These are phyloP conservation scores for Zaprionus kolodkinae DNA, from an alignment of 1,140 invertebrate species.

Conservation along the genomic window DNA sequence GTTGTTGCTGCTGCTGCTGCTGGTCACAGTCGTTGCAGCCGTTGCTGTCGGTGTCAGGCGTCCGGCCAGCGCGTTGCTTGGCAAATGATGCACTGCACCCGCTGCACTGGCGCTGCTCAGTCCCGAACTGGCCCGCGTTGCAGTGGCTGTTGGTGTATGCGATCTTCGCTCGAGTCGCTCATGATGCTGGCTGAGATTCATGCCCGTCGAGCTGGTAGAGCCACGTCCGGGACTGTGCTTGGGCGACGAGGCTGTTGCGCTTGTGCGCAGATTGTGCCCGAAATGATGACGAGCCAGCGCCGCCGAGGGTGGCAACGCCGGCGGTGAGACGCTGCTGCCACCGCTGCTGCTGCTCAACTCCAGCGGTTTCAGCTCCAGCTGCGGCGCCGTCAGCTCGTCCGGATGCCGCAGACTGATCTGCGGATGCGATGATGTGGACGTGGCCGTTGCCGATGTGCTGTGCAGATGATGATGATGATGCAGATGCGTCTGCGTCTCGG, in stretches of 20 bases:
- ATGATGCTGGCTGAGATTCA: constrained; percentile 57
- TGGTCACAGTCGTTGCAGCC: constrained; percentile 25
- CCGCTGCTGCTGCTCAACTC: constrained; percentile 53
- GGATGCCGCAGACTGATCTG: constrained; percentile 74
- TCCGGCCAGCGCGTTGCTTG: constrained; percentile 24
- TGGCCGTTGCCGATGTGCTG: constrained; percentile 27
- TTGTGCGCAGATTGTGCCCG: constrained; percentile 55
- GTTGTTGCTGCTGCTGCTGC: constrained; percentile 63
- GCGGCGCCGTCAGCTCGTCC: constrained; percentile 72
- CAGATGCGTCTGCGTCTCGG: constrained; percentile 75
- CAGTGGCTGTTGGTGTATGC: constrained; percentile 67
- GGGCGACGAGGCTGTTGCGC: constrained; percentile 47
- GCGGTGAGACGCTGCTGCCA: constrained; percentile 53
- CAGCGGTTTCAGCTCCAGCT: constrained; percentile 69
- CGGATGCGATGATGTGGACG: constrained; percentile 45
- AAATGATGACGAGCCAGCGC: constrained; percentile 62
- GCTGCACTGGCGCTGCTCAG: constrained; percentile 35
- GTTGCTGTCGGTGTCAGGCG: constrained; percentile 55
- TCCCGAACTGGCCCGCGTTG: constrained; percentile 47
- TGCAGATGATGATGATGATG: constrained; percentile 65
- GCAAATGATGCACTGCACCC: constrained; percentile 40
- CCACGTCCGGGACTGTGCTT: constrained; percentile 69
- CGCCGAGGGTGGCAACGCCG: constrained; percentile 56
- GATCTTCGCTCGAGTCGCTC: constrained; percentile 68
- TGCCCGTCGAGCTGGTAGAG: constrained; percentile 40